A percentile compares a stretch with the other conserved stretches of the same genome.
Conservation (phyloP, 1,140 invertebrate genomes). For the Drosophila fuyamai region DNA sequence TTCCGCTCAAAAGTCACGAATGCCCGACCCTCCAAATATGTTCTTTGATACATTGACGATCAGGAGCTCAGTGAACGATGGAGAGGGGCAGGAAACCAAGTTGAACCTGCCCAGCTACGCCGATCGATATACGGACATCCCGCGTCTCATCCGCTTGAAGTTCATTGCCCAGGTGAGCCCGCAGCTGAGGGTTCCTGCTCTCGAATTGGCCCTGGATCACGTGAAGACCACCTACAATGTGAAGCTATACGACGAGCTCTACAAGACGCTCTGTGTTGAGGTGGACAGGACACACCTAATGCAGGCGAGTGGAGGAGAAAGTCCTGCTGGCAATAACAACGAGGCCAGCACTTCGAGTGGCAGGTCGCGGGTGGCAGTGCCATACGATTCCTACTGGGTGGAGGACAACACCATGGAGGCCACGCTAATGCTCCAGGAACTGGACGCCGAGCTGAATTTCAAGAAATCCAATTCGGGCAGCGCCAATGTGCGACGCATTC, state of each 20-base stretch:
- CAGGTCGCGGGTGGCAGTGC: not conserved
- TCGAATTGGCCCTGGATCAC: slow-evolving; percentile 57
- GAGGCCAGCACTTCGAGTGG: slow-evolving; percentile 11
- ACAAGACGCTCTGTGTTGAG: slow-evolving; percentile 33
- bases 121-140: slow-evolving; percentile 49
- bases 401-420: slow-evolving; percentile 61
- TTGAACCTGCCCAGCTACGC: slow-evolving; percentile 52
- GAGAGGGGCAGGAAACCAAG: slow-evolving; percentile 8
- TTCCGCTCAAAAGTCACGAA: not conserved
- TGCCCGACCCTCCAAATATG: not conserved
- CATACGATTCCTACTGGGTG: slow-evolving; percentile 44
- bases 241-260: slow-evolving; percentile 59
- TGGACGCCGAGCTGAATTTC: slow-evolving; percentile 63
- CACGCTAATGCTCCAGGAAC: slow-evolving; percentile 54
- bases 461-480: slow-evolving; percentile 64
- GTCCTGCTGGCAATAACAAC: not conserved
- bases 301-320: not conserved
- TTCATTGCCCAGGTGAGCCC: slow-evolving; percentile 66
- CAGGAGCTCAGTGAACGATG: not conserved
- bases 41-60: not conserved
- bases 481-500: slow-evolving; percentile 49
- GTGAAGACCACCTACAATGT: slow-evolving; percentile 67
- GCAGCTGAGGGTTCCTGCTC: slow-evolving; percentile 48
- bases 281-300: not conserved
- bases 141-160: slow-evolving; percentile 46